phyloP scores from a whole-genome alignment of 1,140 invertebrate genomes.

The Carcinoscorpius rotundicauda region DNA sequence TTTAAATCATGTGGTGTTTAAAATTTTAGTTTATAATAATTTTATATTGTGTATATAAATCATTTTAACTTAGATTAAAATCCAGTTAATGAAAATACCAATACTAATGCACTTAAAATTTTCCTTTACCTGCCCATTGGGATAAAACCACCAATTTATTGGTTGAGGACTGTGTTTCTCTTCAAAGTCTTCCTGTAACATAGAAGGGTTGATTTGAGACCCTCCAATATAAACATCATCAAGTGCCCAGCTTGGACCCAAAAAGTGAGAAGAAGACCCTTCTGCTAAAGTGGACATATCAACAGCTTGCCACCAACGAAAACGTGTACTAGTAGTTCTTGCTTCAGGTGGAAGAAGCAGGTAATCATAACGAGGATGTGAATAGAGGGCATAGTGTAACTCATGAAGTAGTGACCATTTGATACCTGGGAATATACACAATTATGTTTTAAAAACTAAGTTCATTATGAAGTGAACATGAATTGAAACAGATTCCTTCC shows the following conservation, averaged over 20 bases:
- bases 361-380: conserved; percentile 29
- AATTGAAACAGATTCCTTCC: too few relatives aligned
- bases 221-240: conserved; percentile 38
- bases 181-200: conserved; percentile 32
- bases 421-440: conserved; percentile 28
- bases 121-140: conserved; percentile 12
- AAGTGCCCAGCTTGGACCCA: conserved; percentile 31
- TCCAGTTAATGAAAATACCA: too few relatives aligned
- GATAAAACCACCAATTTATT: conserved; percentile 25
- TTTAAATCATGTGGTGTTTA: too few relatives aligned
- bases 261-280: neutral
- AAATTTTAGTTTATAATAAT: too few relatives aligned
- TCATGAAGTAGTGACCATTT: conserved; percentile 34
- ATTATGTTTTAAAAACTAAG: too few relatives aligned
- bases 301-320: conserved; percentile 33
- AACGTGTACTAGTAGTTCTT: conserved; percentile 28
- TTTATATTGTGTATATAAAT: too few relatives aligned
- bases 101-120: neutral
- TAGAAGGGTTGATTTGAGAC: conserved; percentile 34
- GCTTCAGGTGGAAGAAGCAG: conserved; percentile 31
- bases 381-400: conserved; percentile 31
- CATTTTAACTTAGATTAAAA: too few relatives aligned
- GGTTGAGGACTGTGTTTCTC: conserved; percentile 24
- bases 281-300: conserved; percentile 15
- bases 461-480: too few relatives aligned